Evolutionary conservation across 2,888 invertebrate species (phyloP), one percentile per base, ranked within the genome.

Genomic region (Cataglyphis rosenhaueri): DNA sequence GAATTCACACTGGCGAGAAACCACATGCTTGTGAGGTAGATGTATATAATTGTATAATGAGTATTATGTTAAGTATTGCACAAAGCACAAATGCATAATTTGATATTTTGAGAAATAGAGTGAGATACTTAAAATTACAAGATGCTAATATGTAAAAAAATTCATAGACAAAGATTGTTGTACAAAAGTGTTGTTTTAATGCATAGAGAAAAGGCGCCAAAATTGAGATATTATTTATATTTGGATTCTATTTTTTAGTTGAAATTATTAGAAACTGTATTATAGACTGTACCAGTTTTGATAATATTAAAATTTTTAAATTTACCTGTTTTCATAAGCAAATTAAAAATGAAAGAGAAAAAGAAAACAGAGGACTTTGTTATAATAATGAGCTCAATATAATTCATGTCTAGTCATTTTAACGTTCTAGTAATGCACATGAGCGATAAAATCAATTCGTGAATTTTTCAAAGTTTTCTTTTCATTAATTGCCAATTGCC

Each of bases 1-100:
- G 97, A n/a, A 97, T 97, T 91, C 97, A 97, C 89, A 97, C 97
- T 0, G 97, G 97, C 92, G 97, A 97, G 91, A 97, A 97, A 90
- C 97, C 97, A 0, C 97, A 97, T 91, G 95, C 96, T 78, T 97
- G 97, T 90, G 97, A 97, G 93, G 94, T 94, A 87, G 70, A 66
- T 71, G n/a, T 8, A 66, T 1, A 48, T 25, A 35, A 15, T 62
- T 9, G 18, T 52, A 6, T n/a, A 29, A 18, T 32, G 6, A 5
- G 2, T n/a, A 18, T 57, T 25, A 8, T 18, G 15, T 6, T 52
- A 52, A 55, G 15, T 15, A 61, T 61, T 32, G 8, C 3, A 6
- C 18, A 32, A n/a, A 4, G 10, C 3, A 4, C 6, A 29, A 21
- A 44, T 0, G 4, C n/a, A 5, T 21, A 41, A 25, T 18, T 74